A percentile compares a stretch with the other conserved stretches of the same genome.
phyloP scores from a whole-genome alignment of 2,797 vertebrate species.

The Danio tinwini region DNA sequence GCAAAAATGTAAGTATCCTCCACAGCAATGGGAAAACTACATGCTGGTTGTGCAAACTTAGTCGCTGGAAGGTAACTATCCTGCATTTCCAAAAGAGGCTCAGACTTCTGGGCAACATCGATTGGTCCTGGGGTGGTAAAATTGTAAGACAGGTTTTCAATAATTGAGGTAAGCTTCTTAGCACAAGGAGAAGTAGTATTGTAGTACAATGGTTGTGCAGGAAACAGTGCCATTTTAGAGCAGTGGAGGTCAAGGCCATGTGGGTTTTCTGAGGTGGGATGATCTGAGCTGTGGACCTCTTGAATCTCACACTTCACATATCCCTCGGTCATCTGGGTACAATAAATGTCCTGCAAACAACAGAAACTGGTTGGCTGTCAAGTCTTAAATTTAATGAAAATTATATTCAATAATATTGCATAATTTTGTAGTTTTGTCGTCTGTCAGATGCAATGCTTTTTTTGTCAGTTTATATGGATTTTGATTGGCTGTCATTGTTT shows the following conservation, averaged over 20 bases:
- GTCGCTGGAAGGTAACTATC: constrained; percentile 2
- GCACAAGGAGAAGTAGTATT: background rate
- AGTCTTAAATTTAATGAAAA: background rate
- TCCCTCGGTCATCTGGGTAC: constrained; percentile 6
- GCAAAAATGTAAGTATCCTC: too few species aligned
- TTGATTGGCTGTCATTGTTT: too few species aligned
- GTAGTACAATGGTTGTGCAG: background rate
- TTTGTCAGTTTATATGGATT: too few species aligned
- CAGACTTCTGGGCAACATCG: background rate
- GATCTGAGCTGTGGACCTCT: background rate
- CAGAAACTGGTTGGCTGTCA: background rate
- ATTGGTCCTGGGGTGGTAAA: background rate
- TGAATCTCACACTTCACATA: constrained; percentile 30
- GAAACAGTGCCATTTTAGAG: background rate
- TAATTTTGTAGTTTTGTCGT: too few species aligned
- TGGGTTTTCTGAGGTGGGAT: background rate
- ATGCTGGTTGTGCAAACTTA: too few species aligned
- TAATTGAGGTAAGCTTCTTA: background rate
- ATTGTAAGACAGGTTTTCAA: constrained; percentile 54
- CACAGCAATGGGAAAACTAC: too few species aligned
- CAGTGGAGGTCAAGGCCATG: background rate
- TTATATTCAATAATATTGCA: too few species aligned
- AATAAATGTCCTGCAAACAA: constrained; percentile 40
- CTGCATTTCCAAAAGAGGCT: constrained; percentile 33
- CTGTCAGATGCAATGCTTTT: too few species aligned